Conservation (phyloP, 2,888 invertebrate species). For the Nemapogon koenigi region DNA sequence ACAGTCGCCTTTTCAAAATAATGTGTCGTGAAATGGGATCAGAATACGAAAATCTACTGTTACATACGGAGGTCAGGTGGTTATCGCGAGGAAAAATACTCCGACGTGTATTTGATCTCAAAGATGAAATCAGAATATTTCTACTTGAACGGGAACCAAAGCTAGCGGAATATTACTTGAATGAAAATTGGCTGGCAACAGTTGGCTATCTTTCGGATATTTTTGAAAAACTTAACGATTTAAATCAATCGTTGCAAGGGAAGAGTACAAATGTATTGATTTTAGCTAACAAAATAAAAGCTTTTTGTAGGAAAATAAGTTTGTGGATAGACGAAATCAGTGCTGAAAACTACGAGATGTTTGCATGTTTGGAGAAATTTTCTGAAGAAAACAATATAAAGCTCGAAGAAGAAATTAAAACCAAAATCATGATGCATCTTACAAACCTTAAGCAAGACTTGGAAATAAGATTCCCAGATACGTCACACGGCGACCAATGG, state of each 20-base stretch:
- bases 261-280: background rate
- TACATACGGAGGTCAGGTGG: background rate
- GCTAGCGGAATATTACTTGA: background rate
- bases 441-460: conserved; percentile 2
- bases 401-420: conserved; percentile 4
- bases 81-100: too few relatives aligned
- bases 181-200: background rate
- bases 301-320: background rate
- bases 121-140: background rate
- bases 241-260: background rate
- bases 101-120: background rate
- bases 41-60: background rate
- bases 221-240: background rate
- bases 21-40: background rate
- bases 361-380: background rate
- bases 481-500: conserved; percentile 4
- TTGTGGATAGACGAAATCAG: background rate
- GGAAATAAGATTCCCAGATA: conserved; percentile 5
- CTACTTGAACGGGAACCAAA: background rate
- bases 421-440: conserved; percentile 5
- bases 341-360: background rate
- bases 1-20: conserved; percentile 1
- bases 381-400: conserved; percentile 1
- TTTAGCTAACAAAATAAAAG: background rate
- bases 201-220: background rate